Percentiles rank a stretch among this genome's conserved stretches.
These are phyloP conservation scores for Montipora sp. DNA, from an alignment of 64 coral and sea anemone species.

Conservation along the genomic window DNA sequence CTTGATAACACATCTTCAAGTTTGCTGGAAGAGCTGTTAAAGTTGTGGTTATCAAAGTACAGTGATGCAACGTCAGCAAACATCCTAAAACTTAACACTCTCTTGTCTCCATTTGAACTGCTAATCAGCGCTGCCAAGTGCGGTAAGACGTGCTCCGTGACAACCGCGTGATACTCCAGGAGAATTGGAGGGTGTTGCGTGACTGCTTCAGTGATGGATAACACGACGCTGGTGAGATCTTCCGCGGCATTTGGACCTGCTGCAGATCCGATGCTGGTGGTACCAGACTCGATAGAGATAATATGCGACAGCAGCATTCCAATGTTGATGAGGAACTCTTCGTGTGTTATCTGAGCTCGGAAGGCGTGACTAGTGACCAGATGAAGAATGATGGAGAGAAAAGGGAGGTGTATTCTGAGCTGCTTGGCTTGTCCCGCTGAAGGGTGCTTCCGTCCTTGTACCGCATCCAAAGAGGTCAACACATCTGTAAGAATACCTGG, in stretches of 20 bases:
- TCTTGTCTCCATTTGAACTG: slow-evolving; percentile 70
- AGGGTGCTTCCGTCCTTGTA: slow-evolving; percentile 88
- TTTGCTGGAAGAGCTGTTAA: slow-evolving; percentile 47
- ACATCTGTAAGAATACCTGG: slow-evolving; percentile 77
- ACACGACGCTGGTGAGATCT: slow-evolving; percentile 86
- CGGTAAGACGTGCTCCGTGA: slow-evolving; percentile 61
- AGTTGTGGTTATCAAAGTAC: slow-evolving; percentile 69
- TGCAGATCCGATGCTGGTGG: slow-evolving; percentile 85
- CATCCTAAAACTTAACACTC: slow-evolving; percentile 79
- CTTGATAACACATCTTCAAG: slow-evolving; percentile 33
- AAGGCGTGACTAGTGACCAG: slow-evolving; percentile 89
- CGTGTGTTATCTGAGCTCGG: slow-evolving; percentile 66
- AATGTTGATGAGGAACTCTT: slow-evolving; percentile 71
- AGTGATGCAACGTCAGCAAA: slow-evolving; percentile 80
- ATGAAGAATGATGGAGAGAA: slow-evolving; percentile 87
- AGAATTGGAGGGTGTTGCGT: slow-evolving; percentile 94
- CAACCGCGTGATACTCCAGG: slow-evolving; percentile 69
- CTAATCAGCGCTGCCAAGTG: slow-evolving; percentile 56
- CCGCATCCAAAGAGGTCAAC: slow-evolving; percentile 74
- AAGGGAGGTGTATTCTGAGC: slow-evolving; percentile 75
- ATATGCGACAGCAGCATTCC: slow-evolving; percentile 78
- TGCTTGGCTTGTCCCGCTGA: slow-evolving; percentile 93
- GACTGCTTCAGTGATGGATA: slow-evolving; percentile 91
- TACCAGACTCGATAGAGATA: slow-evolving; percentile 84
- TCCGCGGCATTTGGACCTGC: slow-evolving; percentile 78